phyloP scores from a whole-genome alignment of 2,797 vertebrate genomes.

The Acanthis flammea region DNA sequence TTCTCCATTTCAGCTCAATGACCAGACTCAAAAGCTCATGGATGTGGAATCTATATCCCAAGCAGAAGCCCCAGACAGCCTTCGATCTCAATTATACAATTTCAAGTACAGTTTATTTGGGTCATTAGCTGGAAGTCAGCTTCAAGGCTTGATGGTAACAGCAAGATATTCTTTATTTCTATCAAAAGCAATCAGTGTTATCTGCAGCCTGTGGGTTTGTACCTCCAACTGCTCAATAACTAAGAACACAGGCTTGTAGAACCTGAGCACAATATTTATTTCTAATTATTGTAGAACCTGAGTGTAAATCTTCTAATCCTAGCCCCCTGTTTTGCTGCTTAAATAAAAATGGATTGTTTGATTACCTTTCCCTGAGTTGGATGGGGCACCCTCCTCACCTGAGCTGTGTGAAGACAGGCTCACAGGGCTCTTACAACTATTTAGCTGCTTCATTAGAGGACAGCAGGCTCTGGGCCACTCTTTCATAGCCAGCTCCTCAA shows the following conservation, averaged over 20 bases:
- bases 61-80: conserved; percentile 19
- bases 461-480: background rate
- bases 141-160: conserved; percentile 39
- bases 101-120: conserved; percentile 68
- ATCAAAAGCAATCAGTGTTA: background rate
- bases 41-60: conserved; percentile 58
- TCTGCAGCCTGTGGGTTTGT: background rate
- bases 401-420: background rate
- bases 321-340: background rate
- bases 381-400: background rate
- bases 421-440: background rate
- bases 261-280: background rate
- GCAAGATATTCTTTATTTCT: conserved; percentile 51
- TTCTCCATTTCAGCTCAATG: conserved; percentile 75
- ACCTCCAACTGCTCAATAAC: background rate
- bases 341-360: background rate
- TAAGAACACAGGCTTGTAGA: background rate
- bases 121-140: conserved; percentile 61
- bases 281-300: background rate
- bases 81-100: conserved; percentile 61
- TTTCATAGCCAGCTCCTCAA: background rate
- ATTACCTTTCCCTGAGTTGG: background rate
- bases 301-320: background rate
- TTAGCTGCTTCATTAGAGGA: background rate
- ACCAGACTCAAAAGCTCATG: conserved; percentile 73